Conservation (phyloP, 2,888 invertebrate species). For the Clivina fossor region DNA sequence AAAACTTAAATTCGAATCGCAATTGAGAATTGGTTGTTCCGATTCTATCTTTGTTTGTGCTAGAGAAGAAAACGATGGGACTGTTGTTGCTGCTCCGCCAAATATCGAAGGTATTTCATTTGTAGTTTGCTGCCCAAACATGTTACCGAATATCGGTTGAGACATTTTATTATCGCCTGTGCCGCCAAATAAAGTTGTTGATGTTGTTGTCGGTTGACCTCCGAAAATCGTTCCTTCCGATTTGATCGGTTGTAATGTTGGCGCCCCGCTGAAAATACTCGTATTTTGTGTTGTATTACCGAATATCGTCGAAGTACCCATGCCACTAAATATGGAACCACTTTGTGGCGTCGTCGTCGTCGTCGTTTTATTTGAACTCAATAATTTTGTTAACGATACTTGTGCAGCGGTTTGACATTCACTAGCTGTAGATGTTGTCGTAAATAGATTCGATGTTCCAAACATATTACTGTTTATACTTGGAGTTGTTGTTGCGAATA, state of each 20-base stretch:
- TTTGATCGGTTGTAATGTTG: not conserved
- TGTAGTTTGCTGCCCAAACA: too few relatives aligned
- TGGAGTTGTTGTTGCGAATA: too few relatives aligned
- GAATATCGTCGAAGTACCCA: too few relatives aligned
- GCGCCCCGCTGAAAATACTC: not conserved
- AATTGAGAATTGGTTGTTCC: slow-evolving; percentile 47
- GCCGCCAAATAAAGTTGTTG: slow-evolving; percentile 27
- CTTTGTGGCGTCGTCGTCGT: not conserved
- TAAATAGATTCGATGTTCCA: slow-evolving; percentile 23
- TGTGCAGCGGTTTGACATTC: slow-evolving; percentile 4
- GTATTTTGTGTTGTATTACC: too few relatives aligned
- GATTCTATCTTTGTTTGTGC: slow-evolving; percentile 33
- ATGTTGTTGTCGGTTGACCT: not conserved
- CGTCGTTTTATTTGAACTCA: too few relatives aligned
- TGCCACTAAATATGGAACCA: not conserved
- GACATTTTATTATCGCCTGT: slow-evolving; percentile 1
- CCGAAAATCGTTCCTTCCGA: not conserved
- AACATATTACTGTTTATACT: slow-evolving; percentile 25
- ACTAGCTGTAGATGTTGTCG: slow-evolving; percentile 22
- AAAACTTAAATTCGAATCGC: slow-evolving; percentile 48
- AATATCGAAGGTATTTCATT: not conserved
- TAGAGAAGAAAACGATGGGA: slow-evolving; percentile 9
- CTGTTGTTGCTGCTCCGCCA: slow-evolving; percentile 11
- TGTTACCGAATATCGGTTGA: slow-evolving; percentile 4
- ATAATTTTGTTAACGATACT: too few relatives aligned